phyloP scores from a whole-genome alignment of 2,888 invertebrate species.

The Zeuzera pyrina region DNA sequence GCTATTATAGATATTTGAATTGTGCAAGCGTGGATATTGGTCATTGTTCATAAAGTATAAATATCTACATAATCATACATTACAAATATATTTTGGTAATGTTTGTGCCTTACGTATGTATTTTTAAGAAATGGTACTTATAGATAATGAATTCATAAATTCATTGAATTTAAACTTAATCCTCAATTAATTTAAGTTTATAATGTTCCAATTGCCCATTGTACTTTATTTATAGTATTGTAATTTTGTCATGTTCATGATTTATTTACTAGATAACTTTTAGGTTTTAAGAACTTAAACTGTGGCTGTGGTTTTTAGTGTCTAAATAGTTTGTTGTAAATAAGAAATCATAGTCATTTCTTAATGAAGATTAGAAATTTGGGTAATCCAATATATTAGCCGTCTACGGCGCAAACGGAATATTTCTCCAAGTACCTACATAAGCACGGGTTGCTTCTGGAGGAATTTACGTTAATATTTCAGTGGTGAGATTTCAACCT shows the following conservation, averaged over 20 bases:
- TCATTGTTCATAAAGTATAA: too few relatives aligned
- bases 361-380: too few relatives aligned
- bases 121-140: conserved; percentile 41
- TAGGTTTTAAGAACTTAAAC: conserved; percentile 24
- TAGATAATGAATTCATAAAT: conserved; percentile 2
- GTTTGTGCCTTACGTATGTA: conserved; percentile 62
- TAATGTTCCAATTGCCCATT: conserved; percentile 25
- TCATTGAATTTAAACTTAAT: too few relatives aligned
- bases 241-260: conserved; percentile 12
- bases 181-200: conserved; percentile 16
- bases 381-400: too few relatives aligned
- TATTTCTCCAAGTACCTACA: too few relatives aligned
- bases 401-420: too few relatives aligned
- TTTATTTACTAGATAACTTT: conserved; percentile 1
- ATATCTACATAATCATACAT: too few relatives aligned
- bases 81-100: conserved; percentile 19
- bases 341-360: conserved; percentile 50
- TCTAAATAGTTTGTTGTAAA: conserved; percentile 21
- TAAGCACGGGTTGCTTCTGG: too few relatives aligned
- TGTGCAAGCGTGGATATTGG: background rate
- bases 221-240: conserved; percentile 20
- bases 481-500: too few relatives aligned
- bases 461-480: too few relatives aligned
- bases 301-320: conserved; percentile 55
- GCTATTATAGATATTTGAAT: conserved; percentile 15